Evolutionary conservation across 1,140 invertebrate genomes (phyloP), one percentile per base, ranked within the genome.

Genomic region (Drosophila fuyamai): DNA sequence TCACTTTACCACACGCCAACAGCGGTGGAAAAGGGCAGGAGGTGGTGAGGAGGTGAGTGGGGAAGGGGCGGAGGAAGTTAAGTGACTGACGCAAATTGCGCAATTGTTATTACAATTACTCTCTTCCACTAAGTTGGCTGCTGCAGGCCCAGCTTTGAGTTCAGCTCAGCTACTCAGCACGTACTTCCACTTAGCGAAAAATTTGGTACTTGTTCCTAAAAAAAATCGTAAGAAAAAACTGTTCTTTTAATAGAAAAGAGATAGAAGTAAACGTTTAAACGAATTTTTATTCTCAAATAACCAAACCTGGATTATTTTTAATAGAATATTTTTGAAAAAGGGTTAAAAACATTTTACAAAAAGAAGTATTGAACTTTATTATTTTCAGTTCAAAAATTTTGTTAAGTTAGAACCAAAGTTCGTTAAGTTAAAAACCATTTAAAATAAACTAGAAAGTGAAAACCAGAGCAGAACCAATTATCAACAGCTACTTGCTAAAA

Each of bases 81-180:
- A 84, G 77, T 83, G 82, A 86, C 84, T 86, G 82, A 88, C 82
- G 79, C 83, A 86, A 86, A 86, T 88, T 86, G 82, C 82, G 84
- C 83, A 86, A 86, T 86, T 86, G 83, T 86, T 86, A 88, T 83
- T 88, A 86, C 82, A 86, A 86, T 86, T 88, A 86, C 82, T 83
- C 82, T 83, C 62, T 73, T 71, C 76, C 78, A 86, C 83, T 68
- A 68, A 88, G 65, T 61, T 60, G 68, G 53, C 54, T 51, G 58
- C 56, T 58, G 65, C 51, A 71, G 43, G 65, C 65, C 51, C 18
- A 54, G 36, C 63, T 47, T 16, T 57, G 18, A 51, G 44, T 61
- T 44, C 41, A 47, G 38, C 38, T 40, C 29, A 38, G 38, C 59
- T 75, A 32, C 60, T 76, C 50, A 46, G 77, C 76, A 79, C 76